phyloP scores from a whole-genome alignment of 1,140 invertebrate genomes.

The Himalopsyche phryganea region DNA sequence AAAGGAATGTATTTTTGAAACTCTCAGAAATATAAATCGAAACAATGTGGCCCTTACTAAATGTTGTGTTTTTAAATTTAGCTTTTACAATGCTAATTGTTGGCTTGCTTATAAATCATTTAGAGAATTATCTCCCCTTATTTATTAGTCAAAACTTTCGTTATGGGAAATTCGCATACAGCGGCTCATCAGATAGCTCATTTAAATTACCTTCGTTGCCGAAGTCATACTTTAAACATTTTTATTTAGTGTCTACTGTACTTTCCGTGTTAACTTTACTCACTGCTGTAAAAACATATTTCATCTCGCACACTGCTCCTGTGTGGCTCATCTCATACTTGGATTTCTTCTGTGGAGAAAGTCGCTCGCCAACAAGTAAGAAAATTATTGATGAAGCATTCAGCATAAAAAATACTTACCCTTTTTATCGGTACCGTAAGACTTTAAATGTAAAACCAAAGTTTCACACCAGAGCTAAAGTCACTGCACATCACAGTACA shows the following conservation, averaged over 20 bases:
- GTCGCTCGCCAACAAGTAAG: conserved; percentile 55
- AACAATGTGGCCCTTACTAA: conserved; percentile 54
- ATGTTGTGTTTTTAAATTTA: conserved; percentile 54
- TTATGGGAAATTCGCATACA: conserved; percentile 66
- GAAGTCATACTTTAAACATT: conserved; percentile 72
- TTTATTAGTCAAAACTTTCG: conserved; percentile 59
- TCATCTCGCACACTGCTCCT: conserved; percentile 45
- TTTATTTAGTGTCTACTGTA: conserved; percentile 65
- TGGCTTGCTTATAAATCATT: conserved; percentile 57
- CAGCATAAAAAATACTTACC: not conserved
- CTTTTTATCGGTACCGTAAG: not conserved
- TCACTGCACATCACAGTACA: not conserved
- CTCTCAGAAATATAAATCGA: too few relatives aligned
- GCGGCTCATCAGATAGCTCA: conserved; percentile 48
- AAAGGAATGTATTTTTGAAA: too few relatives aligned
- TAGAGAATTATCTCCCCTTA: conserved; percentile 61
- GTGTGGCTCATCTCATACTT: conserved; percentile 47
- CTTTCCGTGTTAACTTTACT: conserved; percentile 50
- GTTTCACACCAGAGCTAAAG: not conserved
- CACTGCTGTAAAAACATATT: conserved; percentile 50
- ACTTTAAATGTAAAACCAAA: not conserved
- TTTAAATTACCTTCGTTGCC: conserved; percentile 61
- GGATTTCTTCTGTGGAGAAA: conserved; percentile 49
- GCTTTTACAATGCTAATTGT: conserved; percentile 50
- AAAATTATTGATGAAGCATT: conserved; percentile 36